phyloP scores from a whole-genome alignment of 2,113 vertebrate genomes.

The Trogon melanurus region DNA sequence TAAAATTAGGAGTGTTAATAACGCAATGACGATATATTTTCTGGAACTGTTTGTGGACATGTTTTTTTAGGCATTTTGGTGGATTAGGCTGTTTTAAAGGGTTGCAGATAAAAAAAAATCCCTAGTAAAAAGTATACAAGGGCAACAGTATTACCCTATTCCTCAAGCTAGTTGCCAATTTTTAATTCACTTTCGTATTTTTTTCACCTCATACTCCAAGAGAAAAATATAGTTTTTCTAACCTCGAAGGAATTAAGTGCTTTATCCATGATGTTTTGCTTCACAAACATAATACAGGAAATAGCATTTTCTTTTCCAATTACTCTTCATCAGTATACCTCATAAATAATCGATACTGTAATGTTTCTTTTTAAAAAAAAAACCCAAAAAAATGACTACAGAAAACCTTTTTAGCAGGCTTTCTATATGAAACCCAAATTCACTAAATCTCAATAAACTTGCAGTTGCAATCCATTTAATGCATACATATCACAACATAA shows the following conservation, averaged over 20 bases:
- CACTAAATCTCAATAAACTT: slow-evolving; percentile 47
- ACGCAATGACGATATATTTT: background rate
- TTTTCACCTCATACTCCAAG: background rate
- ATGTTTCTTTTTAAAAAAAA: background rate
- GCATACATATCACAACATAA: slow-evolving; percentile 55
- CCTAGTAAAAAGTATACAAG: background rate
- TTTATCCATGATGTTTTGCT: slow-evolving; percentile 1
- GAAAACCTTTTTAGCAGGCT: slow-evolving; percentile 9
- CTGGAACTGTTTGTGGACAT: background rate
- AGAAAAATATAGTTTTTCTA: background rate
- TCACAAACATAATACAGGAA: background rate
- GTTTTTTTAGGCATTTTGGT: background rate
- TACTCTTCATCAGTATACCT: background rate
- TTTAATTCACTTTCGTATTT: background rate
- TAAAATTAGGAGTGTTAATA: background rate
- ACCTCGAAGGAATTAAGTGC: background rate
- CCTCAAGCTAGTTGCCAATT: background rate
- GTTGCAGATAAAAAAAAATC: background rate
- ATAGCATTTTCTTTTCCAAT: slow-evolving; percentile 9
- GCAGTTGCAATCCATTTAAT: slow-evolving; percentile 33
- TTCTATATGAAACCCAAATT: slow-evolving; percentile 40
- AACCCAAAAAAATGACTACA: background rate
- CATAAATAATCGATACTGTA: slow-evolving; percentile 29
- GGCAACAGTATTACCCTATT: background rate
- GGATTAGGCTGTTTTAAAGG: background rate